Percentiles rank a stretch among this genome's conserved stretches.
Conservation (phyloP, 2,113 vertebrate genomes). For the Cololabis saira region DNA sequence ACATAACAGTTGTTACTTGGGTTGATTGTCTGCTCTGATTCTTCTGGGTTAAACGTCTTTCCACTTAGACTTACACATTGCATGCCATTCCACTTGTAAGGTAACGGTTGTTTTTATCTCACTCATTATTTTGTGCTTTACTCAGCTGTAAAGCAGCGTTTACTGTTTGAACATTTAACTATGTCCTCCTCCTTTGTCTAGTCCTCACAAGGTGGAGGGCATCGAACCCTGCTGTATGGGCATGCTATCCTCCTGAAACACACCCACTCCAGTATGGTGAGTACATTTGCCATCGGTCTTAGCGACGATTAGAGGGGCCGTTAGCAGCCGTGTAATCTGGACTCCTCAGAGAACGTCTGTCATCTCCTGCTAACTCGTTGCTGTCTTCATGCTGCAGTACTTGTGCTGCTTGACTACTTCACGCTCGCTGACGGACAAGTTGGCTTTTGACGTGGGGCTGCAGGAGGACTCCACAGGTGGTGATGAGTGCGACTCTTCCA, state of each 20-base stretch:
- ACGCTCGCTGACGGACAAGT: conserved; percentile 91
- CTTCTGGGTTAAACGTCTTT: not conserved
- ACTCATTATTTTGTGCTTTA: too few relatives aligned
- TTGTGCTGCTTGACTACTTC: conserved; percentile 92
- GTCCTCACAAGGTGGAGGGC: conserved; percentile 93
- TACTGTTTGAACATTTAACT: not conserved
- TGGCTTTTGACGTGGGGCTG: conserved; percentile 92
- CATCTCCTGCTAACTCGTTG: not conserved
- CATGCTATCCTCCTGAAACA: conserved; percentile 93
- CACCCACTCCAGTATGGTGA: conserved; percentile 92
- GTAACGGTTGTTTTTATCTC: too few relatives aligned
- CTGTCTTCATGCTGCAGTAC: conserved; percentile 79
- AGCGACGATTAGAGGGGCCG: too few relatives aligned
- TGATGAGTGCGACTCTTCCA: not conserved
- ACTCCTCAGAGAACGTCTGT: not conserved
- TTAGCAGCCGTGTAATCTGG: too few relatives aligned
- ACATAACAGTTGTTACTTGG: not conserved
- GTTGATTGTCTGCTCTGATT: not conserved
- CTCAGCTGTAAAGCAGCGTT: not conserved
- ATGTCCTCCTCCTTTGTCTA: conserved; percentile 44
- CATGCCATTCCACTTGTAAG: too few relatives aligned
- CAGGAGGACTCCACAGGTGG: conserved; percentile 92
- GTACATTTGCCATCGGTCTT: conserved; percentile 27
- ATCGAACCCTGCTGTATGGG: conserved; percentile 90
- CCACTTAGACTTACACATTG: not conserved